These are phyloP conservation scores for Oxytorus armatus DNA, from an alignment of 2,888 invertebrate species.

Conservation along the genomic window DNA sequence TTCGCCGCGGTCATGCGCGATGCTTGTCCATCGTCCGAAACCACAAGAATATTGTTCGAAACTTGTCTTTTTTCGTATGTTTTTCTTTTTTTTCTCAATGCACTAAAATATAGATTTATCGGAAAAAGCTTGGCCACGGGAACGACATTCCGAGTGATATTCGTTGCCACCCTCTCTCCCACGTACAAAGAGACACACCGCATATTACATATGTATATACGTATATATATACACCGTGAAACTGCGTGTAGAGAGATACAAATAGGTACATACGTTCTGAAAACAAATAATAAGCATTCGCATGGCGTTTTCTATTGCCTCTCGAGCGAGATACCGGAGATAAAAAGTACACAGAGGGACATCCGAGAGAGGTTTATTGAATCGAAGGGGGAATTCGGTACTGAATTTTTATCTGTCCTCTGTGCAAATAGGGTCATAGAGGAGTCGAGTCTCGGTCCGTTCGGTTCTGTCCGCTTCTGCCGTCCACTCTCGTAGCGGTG, in stretches of 20 bases:
- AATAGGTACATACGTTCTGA: constrained; percentile 50
- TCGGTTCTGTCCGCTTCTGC: constrained; percentile 35
- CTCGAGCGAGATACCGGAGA: constrained; percentile 26
- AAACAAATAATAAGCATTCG: constrained; percentile 64
- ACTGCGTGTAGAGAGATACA: constrained; percentile 17
- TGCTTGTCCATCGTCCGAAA: constrained; percentile 64
- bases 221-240: too few species aligned
- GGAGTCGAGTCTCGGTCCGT: constrained; percentile 44
- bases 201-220: neutral
- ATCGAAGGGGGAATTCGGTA: constrained; percentile 65
- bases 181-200: neutral
- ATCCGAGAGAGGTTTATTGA: constrained; percentile 75
- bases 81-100: constrained; percentile 33
- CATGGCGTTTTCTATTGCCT: constrained; percentile 34
- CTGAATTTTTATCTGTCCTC: constrained; percentile 82
- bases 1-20: constrained; percentile 65
- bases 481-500: constrained; percentile 45
- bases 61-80: constrained; percentile 4
- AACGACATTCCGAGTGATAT: constrained; percentile 43
- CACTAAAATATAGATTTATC: constrained; percentile 62
- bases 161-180: constrained; percentile 22
- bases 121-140: constrained; percentile 31
- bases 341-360: constrained; percentile 31
- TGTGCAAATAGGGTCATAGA: constrained; percentile 77
- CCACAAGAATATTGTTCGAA: constrained; percentile 46